These are phyloP conservation scores for Plutella xylostella DNA, from an alignment of 2,888 invertebrate genomes.

Conservation along the genomic window DNA sequence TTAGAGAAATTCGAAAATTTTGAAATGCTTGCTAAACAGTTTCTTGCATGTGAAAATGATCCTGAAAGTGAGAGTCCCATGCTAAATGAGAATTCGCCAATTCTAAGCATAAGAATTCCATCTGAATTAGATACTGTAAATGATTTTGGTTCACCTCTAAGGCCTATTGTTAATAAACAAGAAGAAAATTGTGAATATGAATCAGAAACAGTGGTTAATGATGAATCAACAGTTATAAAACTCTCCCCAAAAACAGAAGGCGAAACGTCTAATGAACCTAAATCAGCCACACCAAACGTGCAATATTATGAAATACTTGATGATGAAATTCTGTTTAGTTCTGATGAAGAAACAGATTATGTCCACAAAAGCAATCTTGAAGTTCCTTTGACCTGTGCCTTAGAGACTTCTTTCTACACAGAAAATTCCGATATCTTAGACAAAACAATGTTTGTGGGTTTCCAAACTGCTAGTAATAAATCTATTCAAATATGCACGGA, in stretches of 20 bases:
- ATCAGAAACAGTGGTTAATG: conserved; percentile 7
- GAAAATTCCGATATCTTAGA: conserved; percentile 32
- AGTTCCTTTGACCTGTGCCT: conserved; percentile 43
- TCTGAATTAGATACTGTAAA: conserved; percentile 4
- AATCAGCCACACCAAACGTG: no score
- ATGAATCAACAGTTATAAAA: conserved; percentile 16
- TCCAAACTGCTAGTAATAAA: conserved; percentile 55
- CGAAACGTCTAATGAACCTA: no score
- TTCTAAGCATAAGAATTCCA: conserved; percentile 32
- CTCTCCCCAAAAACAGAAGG: not conserved
- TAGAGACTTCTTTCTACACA: conserved; percentile 37
- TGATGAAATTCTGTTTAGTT: conserved; percentile 53
- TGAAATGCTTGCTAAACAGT: conserved; percentile 36
- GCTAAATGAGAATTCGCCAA: conserved; percentile 42
- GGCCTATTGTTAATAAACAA: not conserved
- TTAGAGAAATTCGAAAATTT: conserved; percentile 49
- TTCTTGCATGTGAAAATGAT: conserved; percentile 26
- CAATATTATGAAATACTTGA: conserved; percentile 22
- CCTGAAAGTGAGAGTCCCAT: conserved; percentile 30
- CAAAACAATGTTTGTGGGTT: conserved; percentile 50
- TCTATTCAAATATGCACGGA: conserved; percentile 41
- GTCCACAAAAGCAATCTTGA: conserved; percentile 28
- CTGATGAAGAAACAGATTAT: conserved; percentile 47
- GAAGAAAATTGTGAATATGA: not conserved
- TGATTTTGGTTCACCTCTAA: not conserved